A percentile compares a stretch with the other conserved stretches of the same genome.
Conservation (phyloP, 2,113 vertebrate species). For the Centropus unirufus region DNA sequence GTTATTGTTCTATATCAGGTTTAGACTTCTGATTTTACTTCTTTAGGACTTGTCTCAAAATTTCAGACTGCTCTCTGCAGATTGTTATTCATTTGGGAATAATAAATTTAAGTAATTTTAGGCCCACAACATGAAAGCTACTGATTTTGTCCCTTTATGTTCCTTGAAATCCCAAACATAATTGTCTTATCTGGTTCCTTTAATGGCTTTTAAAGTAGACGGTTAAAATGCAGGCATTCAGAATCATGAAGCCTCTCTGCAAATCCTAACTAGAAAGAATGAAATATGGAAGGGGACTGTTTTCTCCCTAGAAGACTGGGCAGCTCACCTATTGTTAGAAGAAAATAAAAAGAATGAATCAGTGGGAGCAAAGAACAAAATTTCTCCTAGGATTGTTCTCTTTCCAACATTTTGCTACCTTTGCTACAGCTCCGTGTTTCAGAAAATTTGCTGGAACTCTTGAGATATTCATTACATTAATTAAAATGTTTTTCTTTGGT, state of each 20-base stretch:
- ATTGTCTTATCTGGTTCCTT: not conserved
- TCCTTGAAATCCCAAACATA: not conserved
- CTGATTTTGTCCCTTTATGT: not conserved
- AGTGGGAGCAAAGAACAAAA: not conserved
- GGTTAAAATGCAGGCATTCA: not conserved
- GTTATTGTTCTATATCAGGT: not conserved
- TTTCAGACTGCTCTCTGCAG: not conserved
- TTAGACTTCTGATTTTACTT: slow-evolving; percentile 34
- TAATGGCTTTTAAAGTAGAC: not conserved
- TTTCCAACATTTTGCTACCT: not conserved
- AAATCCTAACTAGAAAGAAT: not conserved
- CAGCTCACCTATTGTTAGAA: not conserved
- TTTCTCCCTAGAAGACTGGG: not conserved
- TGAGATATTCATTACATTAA: not conserved
- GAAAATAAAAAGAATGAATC: not conserved
- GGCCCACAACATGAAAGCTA: not conserved
- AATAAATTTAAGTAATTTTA: not conserved
- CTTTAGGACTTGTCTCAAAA: not conserved
- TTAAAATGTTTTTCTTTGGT: not conserved
- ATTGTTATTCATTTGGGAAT: not conserved
- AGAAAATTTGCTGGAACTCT: not conserved
- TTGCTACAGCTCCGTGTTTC: not conserved
- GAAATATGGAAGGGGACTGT: not conserved
- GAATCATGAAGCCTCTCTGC: not conserved
- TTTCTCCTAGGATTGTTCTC: not conserved